phyloP scores from a whole-genome alignment of 2,888 invertebrate genomes.

The Oscheius sp. region DNA sequence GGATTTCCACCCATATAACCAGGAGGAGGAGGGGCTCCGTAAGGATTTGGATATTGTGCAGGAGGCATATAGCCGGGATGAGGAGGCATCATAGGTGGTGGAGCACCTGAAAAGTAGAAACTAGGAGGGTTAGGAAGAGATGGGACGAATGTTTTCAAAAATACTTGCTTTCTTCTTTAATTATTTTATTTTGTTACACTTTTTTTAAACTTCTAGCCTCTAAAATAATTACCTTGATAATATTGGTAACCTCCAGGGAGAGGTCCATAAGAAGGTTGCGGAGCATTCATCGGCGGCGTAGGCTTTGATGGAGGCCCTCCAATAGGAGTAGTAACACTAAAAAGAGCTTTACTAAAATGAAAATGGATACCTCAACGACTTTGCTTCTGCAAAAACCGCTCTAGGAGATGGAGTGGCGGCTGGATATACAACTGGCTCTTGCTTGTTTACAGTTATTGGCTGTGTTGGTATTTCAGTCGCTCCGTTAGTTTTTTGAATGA shows the following conservation, averaged over 20 bases:
- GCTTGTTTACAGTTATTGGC: conserved; percentile 1
- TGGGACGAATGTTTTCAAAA: no score
- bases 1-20: conserved; percentile 17
- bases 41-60: conserved; percentile 4
- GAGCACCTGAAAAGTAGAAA: neutral
- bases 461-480: neutral
- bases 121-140: neutral
- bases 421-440: neutral
- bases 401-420: conserved; percentile 9
- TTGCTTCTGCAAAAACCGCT: neutral
- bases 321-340: neutral
- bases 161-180: no score
- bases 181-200: no score
- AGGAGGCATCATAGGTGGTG: conserved; percentile 9
- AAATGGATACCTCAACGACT: neutral
- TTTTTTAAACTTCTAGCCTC: no score
- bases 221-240: conserved; percentile 29
- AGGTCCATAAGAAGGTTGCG: neutral
- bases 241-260: neutral
- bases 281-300: neutral
- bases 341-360: no score
- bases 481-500: neutral
- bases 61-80: conserved; percentile 16
- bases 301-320: neutral
- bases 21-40: conserved; percentile 13